These are phyloP conservation scores for Hesperophylax magnus DNA, from an alignment of 1,140 invertebrate species.

Conservation along the genomic window DNA sequence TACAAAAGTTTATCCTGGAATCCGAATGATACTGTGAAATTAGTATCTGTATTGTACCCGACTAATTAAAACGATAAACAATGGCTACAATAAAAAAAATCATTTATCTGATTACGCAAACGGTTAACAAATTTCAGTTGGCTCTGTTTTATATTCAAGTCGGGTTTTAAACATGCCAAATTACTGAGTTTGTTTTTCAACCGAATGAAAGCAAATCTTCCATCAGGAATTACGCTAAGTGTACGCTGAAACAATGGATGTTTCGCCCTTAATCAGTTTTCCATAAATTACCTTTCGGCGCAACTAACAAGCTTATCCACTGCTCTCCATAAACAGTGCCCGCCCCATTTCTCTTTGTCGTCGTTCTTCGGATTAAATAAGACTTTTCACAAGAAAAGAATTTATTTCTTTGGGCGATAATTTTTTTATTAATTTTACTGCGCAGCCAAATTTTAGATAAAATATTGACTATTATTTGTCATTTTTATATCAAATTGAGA, in stretches of 20 bases:
- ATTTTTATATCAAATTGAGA: no score
- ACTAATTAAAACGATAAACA: constrained; percentile 26
- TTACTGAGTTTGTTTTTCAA: constrained; percentile 38
- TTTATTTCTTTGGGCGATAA: neutral
- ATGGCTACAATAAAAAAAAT: constrained; percentile 24
- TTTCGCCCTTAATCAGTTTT: constrained; percentile 34
- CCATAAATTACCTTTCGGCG: constrained; percentile 28
- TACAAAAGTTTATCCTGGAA: no score
- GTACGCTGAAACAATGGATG: constrained; percentile 19
- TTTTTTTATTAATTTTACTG: no score
- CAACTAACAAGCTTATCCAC: constrained; percentile 29
- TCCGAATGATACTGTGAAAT: no score
- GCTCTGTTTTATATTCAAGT: constrained; percentile 23
- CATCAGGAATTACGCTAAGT: constrained; percentile 33
- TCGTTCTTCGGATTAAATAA: neutral
- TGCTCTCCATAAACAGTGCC: constrained; percentile 12
- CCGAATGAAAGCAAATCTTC: constrained; percentile 34
- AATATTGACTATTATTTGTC: no score
- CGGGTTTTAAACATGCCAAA: constrained; percentile 32
- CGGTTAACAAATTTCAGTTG: constrained; percentile 33
- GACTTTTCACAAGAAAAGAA: neutral
- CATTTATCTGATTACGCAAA: constrained; percentile 34
- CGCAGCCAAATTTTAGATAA: no score
- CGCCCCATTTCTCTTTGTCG: neutral
- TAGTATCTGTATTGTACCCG: no score